Evolutionary conservation across 2,113 vertebrate species (phyloP).

Genomic region (Elephas maximus): DNA sequence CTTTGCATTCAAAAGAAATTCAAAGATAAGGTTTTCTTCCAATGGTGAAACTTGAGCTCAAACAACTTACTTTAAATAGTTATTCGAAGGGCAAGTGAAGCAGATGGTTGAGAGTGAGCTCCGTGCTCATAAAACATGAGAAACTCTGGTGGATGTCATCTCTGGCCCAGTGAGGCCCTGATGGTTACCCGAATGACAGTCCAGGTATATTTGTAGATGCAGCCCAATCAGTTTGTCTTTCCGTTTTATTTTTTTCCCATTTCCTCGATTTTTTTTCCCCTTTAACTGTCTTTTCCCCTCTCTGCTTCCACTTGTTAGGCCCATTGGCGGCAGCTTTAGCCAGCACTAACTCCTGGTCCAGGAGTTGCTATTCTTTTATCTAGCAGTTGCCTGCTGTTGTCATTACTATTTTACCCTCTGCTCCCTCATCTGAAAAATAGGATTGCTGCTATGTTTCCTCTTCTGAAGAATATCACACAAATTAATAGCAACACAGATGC

Average conservation of each 20-base stretch:
- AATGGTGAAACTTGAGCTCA: not conserved
- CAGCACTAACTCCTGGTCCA: not conserved
- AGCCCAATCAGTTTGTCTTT: too few species aligned
- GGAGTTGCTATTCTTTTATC: not conserved
- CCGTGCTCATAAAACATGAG: not conserved
- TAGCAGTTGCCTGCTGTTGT: not conserved
- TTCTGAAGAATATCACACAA: not conserved
- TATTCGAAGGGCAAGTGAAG: conserved; percentile 61
- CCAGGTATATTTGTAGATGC: not conserved
- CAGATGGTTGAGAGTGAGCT: conserved; percentile 55
- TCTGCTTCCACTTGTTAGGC: not conserved
- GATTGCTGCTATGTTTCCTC: not conserved
- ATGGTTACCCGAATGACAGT: not conserved
- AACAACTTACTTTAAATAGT: conserved; percentile 62
- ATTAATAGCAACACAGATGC: not conserved
- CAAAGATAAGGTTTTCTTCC: conserved; percentile 18
- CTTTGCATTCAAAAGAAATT: not conserved
- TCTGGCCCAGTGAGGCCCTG: not conserved
- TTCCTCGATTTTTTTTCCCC: not conserved
- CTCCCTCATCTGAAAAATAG: not conserved
- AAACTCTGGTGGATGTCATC: too few species aligned
- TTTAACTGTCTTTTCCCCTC: not conserved
- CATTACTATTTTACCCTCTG: not conserved
- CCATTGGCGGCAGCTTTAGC: not conserved
- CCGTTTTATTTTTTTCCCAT: not conserved